Evolutionary conservation across 2,113 vertebrate species (phyloP), one percentile per base, ranked within the genome.

Genomic region (Chloroceryle aenea): DNA sequence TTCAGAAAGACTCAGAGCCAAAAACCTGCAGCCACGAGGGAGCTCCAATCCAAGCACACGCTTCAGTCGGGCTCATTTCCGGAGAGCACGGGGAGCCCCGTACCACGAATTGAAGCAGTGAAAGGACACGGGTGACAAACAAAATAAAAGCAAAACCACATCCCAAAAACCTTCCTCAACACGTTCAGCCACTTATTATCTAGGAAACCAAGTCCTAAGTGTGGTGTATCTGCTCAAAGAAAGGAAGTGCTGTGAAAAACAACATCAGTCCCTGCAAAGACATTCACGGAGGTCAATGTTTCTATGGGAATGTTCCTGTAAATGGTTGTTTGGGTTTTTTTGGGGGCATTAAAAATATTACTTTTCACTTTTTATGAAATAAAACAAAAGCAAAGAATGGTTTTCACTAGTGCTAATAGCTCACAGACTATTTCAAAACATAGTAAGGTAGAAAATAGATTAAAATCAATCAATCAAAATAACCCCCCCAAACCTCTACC

Each of bases 51-150:
- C 83, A 34, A 66, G 72, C 50, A 29, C 6, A 22, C 1, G 1
- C 40, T n/a, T 5, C 45, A 11, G 19, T 6, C 40, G 55, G 30
- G 48, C 42, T 82, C 36, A 18, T 17, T 66, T 40, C 68, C 55
- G 82, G 17, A 12, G 23, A 47, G 83, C 62, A 10, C 48, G 7
- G 58, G 50, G 22, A 27, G 29, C 27, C 79, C 56, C 50, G 16
- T 5, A 12, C 21, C 0, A 0, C 7, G 40, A 82, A 36, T 7
- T 0, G 1, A 27, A 38, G 20, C 25, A 32, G 30, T 1, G 76
- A 76, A 90, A 71, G 1, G 21, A 42, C 5, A 0, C 63, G 68
- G 42, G 42, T 26, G 27, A 66, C 25, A 42, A 74, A 25, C 50
- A 36, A 78, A 69, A 42, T 4, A 19, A 50, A 79, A 76, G 15